Evolutionary conservation across 2,888 invertebrate species (phyloP), one percentile per base, ranked within the genome.

Genomic region (Andrena flavipes): DNA sequence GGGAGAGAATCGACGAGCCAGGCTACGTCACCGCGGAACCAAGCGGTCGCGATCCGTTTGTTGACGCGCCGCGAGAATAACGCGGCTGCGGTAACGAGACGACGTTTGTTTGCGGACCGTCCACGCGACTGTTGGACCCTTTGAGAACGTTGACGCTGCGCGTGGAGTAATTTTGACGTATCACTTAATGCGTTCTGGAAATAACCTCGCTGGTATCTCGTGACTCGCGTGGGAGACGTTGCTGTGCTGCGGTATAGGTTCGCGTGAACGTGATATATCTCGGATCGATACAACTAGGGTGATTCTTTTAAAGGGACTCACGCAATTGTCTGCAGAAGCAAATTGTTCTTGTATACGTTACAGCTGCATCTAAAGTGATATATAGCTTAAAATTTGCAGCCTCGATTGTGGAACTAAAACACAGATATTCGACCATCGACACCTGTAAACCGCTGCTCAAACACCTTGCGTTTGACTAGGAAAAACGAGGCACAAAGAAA

Each of bases 1-100:
- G 80, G 80, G 82, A 80, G 70, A 73, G 70, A 48, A 73, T 80
- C 73, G 74, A 64, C 78, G 67, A 49, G 26, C 23, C 42, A 13
- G 56, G 68, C 69, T 77, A 48, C 63, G 77, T 49, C 64, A 60
- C 54, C 49, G 26, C 33, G 63, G n/a, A 59, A 48, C 64, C 59
- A 26, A 33, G 54, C 69, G 54, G 33, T 48, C 30, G 70, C 74
- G 80, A 82, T 84, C 62, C 79, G 85, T 87, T 82, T 80, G 87
- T 75, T 70, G 75, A 87, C 65, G 71, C 67, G 72, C 62, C 74
- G 51, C 59, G 60, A 23, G 35, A 71, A 78, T 48, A 60, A 64
- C 85, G 74, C 65, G 62, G 62, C 35, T 33, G 48, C 51, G 56
- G 69, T 69, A 77, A 76, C 87, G 63, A 71, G 87, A 81, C 73